Conservation (phyloP, 2,113 vertebrate genomes). For the Pollimyrus isidori region DNA sequence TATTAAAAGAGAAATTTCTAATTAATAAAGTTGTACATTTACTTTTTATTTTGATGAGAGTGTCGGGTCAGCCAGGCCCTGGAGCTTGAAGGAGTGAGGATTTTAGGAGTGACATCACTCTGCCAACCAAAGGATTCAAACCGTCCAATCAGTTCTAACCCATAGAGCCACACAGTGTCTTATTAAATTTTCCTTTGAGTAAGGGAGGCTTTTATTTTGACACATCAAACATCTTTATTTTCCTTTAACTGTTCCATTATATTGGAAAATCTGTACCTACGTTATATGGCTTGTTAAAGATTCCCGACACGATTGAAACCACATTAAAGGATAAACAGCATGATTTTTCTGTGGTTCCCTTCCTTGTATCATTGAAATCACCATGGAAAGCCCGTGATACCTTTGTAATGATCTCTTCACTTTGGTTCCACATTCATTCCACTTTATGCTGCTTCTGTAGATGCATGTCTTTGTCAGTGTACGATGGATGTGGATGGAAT, state of each 20-base stretch:
- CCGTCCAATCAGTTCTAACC: background rate
- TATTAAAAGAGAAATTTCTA: background rate
- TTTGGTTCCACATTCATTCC: background rate
- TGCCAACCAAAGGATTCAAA: background rate
- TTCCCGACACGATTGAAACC: background rate
- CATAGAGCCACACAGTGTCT: background rate
- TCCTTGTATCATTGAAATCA: background rate
- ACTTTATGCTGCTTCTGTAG: background rate
- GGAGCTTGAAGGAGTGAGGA: background rate
- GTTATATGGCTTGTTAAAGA: background rate
- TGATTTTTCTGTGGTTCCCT: background rate
- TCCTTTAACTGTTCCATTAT: background rate
- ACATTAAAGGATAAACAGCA: background rate
- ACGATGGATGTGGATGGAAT: background rate
- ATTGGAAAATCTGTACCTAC: background rate
- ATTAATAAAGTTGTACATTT: background rate
- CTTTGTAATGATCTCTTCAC: background rate
- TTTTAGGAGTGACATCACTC: background rate
- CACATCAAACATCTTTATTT: no score
- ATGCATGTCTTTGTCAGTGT: background rate
- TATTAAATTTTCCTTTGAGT: background rate
- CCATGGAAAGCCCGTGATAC: background rate
- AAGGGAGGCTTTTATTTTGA: no score
- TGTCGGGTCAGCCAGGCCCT: background rate
- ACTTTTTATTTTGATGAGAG: background rate